Percentiles rank a stretch among this genome's conserved stretches.
phyloP scores from a whole-genome alignment of 2,888 invertebrate genomes.

The Andricus curvator region DNA sequence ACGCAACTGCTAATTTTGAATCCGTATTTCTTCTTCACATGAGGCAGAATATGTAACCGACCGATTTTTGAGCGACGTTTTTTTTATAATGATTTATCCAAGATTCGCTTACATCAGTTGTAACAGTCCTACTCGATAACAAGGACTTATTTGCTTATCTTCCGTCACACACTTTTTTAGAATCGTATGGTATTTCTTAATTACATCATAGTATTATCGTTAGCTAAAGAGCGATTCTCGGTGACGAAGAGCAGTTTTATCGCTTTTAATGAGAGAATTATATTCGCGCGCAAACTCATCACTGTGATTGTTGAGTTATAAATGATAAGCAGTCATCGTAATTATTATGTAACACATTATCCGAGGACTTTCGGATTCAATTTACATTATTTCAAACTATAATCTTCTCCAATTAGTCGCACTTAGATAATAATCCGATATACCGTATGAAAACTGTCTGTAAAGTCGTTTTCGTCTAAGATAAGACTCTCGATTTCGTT shows the following conservation, averaged over 20 bases:
- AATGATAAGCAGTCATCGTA: neutral
- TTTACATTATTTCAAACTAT: neutral
- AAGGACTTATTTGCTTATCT: neutral
- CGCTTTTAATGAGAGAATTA: slow-evolving; percentile 19
- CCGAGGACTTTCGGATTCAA: neutral
- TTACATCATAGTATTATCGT: slow-evolving; percentile 31
- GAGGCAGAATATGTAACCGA: slow-evolving; percentile 3
- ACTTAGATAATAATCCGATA: slow-evolving; percentile 1
- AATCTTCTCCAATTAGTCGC: neutral
- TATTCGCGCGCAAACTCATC: slow-evolving; percentile 1
- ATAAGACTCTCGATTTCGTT: slow-evolving; percentile 6
- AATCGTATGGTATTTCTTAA: slow-evolving; percentile 2
- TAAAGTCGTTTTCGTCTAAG: slow-evolving; percentile 8
- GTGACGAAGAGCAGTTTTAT: neutral
- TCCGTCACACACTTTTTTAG: slow-evolving; percentile 21
- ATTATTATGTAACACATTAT: neutral
- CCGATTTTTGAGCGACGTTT: neutral
- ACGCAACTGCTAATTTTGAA: slow-evolving; percentile 10
- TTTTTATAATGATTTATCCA: slow-evolving; percentile 33
- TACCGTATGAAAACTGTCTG: neutral
- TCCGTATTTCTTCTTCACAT: slow-evolving; percentile 16
- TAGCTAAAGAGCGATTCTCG: slow-evolving; percentile 16
- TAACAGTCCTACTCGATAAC: neutral
- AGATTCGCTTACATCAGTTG: slow-evolving; percentile 9
- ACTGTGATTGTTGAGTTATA: neutral